Evolutionary conservation across 2,888 invertebrate species (phyloP).

Genomic region (Calameuta idolon): DNA sequence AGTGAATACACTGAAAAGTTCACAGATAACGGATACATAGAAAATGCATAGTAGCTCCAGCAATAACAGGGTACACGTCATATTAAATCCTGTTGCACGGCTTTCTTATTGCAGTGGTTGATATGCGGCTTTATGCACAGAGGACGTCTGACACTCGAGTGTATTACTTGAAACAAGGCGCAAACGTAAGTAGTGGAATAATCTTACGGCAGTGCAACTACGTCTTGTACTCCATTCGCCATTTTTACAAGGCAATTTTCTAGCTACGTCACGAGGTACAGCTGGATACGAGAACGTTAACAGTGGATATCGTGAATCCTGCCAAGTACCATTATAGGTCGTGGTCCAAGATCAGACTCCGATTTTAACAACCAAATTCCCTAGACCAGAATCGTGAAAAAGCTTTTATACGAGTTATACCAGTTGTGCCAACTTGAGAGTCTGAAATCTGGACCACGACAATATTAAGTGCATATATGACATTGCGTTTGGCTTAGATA

Average conservation of each 20-base stretch:
- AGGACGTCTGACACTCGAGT: conserved; percentile 37
- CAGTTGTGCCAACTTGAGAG: not conserved
- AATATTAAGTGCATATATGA: no score
- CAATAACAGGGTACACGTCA: conserved; percentile 53
- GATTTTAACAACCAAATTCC: not conserved
- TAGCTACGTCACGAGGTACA: not conserved
- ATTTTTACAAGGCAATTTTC: conserved; percentile 28
- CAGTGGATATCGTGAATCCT: not conserved
- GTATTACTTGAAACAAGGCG: conserved; percentile 41
- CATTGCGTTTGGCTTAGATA: no score
- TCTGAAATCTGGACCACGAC: not conserved
- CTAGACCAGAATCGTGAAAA: not conserved
- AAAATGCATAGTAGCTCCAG: conserved; percentile 29
- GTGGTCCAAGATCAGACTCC: not conserved
- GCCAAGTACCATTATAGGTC: not conserved
- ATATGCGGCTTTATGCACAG: conserved; percentile 44
- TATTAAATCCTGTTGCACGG: conserved; percentile 48
- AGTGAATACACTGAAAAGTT: not conserved
- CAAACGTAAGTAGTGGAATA: conserved; percentile 29
- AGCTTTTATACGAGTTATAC: not conserved
- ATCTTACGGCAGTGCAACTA: conserved; percentile 24
- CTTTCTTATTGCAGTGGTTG: conserved; percentile 48
- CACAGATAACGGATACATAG: not conserved
- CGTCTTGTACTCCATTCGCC: not conserved
- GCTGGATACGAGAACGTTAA: not conserved